A percentile compares a stretch with the other conserved stretches of the same genome.
Conservation (phyloP, 2,797 vertebrate species). For the Heterohyrax brucei region DNA sequence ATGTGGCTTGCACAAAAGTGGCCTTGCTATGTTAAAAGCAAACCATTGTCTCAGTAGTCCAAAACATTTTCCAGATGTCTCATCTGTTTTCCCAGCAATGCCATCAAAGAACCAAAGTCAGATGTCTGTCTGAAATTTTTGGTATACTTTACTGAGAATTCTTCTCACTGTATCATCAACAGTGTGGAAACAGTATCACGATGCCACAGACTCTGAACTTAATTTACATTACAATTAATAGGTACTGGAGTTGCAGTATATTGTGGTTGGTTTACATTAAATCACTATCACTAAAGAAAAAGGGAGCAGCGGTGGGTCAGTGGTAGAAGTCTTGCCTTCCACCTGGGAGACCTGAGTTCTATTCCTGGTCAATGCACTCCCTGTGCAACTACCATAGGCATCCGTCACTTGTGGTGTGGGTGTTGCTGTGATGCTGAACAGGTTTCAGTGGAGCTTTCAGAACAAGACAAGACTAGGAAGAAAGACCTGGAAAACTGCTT, state of each 20-base stretch:
- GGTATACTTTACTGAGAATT: too few relatives aligned
- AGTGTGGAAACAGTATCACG: not conserved
- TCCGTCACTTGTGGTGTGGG: too few relatives aligned
- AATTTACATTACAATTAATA: not conserved
- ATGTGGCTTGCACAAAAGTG: not conserved
- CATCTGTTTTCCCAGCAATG: not conserved
- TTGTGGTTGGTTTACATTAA: slow-evolving; percentile 15
- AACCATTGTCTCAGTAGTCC: not conserved
- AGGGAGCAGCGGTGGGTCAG: not conserved
- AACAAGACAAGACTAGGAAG: too few relatives aligned
- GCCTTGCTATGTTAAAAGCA: slow-evolving; percentile 47
- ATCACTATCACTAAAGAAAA: not conserved
- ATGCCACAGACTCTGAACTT: not conserved
- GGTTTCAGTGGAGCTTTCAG: too few relatives aligned
- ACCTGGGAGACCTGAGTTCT: too few relatives aligned
- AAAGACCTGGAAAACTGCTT: too few relatives aligned
- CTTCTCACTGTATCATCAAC: not conserved
- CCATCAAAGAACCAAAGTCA: not conserved
- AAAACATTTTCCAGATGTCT: not conserved
- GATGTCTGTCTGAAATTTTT: not conserved
- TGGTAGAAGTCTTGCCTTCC: too few relatives aligned
- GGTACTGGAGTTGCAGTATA: not conserved
- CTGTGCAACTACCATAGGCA: too few relatives aligned
- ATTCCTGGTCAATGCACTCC: too few relatives aligned
- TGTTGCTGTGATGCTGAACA: too few relatives aligned